Conservation (phyloP, 2,797 vertebrate species). For the Thripadectes ignobilis region DNA sequence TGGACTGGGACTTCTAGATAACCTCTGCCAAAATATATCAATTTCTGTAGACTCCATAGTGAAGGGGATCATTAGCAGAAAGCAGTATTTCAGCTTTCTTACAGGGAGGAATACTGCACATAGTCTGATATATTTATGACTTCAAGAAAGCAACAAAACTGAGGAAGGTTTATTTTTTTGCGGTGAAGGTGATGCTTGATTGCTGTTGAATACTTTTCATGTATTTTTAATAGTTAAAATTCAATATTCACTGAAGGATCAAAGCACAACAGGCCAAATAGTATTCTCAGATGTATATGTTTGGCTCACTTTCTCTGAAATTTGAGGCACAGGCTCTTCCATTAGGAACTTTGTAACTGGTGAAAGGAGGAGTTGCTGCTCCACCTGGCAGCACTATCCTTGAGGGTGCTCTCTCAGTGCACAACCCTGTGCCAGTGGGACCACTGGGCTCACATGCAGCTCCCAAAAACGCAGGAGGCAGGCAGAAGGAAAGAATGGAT, state of each 20-base stretch:
- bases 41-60: conserved; percentile 8
- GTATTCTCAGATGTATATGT: conserved; percentile 43
- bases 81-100: neutral
- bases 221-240: conserved; percentile 68
- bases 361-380: neutral
- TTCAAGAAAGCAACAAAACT: conserved; percentile 49
- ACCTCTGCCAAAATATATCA: neutral
- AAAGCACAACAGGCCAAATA: conserved; percentile 51
- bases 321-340: neutral
- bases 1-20: conserved; percentile 5
- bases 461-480: neutral
- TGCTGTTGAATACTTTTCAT: conserved; percentile 60
- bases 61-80: conserved; percentile 20
- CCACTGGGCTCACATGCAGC: neutral
- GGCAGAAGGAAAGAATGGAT: neutral
- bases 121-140: conserved; percentile 11
- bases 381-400: rapidly evolving
- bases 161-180: conserved; percentile 45
- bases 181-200: conserved; percentile 47
- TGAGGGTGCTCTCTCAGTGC: rapidly evolving
- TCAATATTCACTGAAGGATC: conserved; percentile 65
- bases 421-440: neutral
- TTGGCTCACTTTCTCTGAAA: conserved; percentile 23
- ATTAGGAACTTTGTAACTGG: neutral
- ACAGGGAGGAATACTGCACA: neutral